Conservation (phyloP, 2,113 vertebrate species). For the Callithrix jacchus region DNA sequence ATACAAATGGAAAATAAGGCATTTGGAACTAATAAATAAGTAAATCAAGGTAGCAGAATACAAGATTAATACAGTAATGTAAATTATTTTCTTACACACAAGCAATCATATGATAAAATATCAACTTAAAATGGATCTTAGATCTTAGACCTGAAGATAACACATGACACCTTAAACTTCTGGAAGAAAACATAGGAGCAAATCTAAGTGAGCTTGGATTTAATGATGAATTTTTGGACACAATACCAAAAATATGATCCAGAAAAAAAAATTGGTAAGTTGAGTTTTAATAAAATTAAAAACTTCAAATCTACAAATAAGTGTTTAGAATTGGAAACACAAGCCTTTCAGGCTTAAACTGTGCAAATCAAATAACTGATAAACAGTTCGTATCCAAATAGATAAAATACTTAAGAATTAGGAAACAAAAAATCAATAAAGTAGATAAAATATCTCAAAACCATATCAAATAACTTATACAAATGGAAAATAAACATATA, state of each 20-base stretch:
- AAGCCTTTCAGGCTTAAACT: neutral
- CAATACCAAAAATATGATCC: neutral
- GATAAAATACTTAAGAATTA: neutral
- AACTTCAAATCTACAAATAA: neutral
- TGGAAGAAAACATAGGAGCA: neutral
- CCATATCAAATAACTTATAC: neutral
- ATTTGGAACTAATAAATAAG: neutral
- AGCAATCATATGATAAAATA: neutral
- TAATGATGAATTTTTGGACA: neutral
- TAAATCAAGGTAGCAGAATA: neutral
- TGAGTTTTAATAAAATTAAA: neutral
- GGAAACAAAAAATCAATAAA: too few relatives aligned
- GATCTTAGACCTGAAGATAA: neutral
- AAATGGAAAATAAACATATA: neutral
- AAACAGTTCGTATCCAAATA: too few relatives aligned
- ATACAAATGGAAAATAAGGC: neutral
- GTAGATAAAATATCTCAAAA: neutral
- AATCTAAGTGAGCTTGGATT: neutral
- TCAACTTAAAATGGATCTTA: neutral
- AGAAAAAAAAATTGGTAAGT: neutral
- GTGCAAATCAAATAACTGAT: too few relatives aligned
- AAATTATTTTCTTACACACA: neutral
- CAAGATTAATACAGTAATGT: neutral
- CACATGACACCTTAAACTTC: neutral
- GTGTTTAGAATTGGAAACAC: neutral